phyloP scores from a whole-genome alignment of 2,888 invertebrate species.

The Meandrusa payeni region DNA sequence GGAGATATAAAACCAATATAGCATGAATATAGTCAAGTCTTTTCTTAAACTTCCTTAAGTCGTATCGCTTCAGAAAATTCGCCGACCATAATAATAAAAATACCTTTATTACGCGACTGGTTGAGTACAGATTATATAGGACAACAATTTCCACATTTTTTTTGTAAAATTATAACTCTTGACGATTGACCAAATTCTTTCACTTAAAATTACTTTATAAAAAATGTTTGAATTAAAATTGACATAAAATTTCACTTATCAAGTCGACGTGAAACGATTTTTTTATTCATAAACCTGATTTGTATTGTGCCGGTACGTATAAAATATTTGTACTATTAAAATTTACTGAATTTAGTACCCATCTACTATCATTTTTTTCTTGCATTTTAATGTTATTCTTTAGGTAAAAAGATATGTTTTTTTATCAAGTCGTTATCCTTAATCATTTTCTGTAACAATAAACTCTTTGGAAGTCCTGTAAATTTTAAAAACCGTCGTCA shows the following conservation, averaged over 20 bases:
- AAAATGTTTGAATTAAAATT: slow-evolving; percentile 23
- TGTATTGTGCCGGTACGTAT: slow-evolving; percentile 3
- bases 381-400: too few species aligned
- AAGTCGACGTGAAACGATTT: slow-evolving; percentile 6
- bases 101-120: slow-evolving; percentile 14
- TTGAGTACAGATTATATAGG: slow-evolving; percentile 7
- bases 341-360: too few species aligned
- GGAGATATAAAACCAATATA: too few species aligned
- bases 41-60: too few species aligned
- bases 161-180: slow-evolving; percentile 20
- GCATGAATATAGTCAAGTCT: too few species aligned
- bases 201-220: slow-evolving; percentile 25
- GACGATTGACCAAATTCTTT: slow-evolving; percentile 21
- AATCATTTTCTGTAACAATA: neutral
- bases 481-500: too few species aligned
- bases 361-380: too few species aligned
- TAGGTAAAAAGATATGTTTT: too few species aligned
- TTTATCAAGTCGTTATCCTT: too few species aligned
- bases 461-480: too few species aligned
- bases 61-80: too few species aligned
- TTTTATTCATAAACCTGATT: neutral
- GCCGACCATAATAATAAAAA: too few species aligned
- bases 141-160: slow-evolving; percentile 37
- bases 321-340: neutral
- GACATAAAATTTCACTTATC: slow-evolving; percentile 16